A percentile compares a stretch with the other conserved stretches of the same genome.
phyloP scores from a whole-genome alignment of 37 sponge, comb jelly and placozoan genomes.

The Agelas oroides region DNA sequence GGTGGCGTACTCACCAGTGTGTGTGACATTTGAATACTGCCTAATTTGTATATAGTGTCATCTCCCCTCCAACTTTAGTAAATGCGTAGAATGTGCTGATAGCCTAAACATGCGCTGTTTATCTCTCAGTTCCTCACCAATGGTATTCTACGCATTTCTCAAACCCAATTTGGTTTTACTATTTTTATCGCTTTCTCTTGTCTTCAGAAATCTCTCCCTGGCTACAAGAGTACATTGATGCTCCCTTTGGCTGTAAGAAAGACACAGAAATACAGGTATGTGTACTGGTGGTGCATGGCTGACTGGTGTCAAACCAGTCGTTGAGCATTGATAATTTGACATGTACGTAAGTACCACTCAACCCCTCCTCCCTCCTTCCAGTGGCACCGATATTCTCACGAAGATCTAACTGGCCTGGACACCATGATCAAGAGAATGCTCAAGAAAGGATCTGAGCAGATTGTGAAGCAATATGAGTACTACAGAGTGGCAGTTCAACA shows the following conservation, averaged over 20 bases:
- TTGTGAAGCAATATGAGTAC: conserved; percentile 84
- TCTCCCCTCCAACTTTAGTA: too few species aligned
- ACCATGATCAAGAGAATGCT: conserved; percentile 84
- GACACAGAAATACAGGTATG: conserved; percentile 48
- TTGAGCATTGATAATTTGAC: too few species aligned
- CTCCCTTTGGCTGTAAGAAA: conserved; percentile 48
- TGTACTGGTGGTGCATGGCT: too few species aligned
- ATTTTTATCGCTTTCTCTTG: neutral
- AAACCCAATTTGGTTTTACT: too few species aligned
- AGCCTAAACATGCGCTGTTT: too few species aligned
- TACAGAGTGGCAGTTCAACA: conserved; percentile 69
- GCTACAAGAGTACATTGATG: conserved; percentile 73
- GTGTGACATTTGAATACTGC: too few species aligned
- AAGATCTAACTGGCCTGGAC: conserved; percentile 81
- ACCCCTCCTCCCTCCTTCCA: conserved; percentile 17
- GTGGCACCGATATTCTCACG: conserved; percentile 66
- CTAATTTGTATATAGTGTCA: too few species aligned
- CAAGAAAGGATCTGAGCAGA: conserved; percentile 85
- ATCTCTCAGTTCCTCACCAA: too few species aligned
- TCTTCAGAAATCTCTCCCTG: conserved; percentile 83
- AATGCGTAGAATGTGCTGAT: too few species aligned
- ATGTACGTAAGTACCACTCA: neutral
- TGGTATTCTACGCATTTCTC: too few species aligned
- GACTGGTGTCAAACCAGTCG: neutral
- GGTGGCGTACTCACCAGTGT: too few species aligned